These are phyloP conservation scores for Myotis planiceps DNA, from an alignment of 2,797 vertebrate genomes.

Conservation along the genomic window DNA sequence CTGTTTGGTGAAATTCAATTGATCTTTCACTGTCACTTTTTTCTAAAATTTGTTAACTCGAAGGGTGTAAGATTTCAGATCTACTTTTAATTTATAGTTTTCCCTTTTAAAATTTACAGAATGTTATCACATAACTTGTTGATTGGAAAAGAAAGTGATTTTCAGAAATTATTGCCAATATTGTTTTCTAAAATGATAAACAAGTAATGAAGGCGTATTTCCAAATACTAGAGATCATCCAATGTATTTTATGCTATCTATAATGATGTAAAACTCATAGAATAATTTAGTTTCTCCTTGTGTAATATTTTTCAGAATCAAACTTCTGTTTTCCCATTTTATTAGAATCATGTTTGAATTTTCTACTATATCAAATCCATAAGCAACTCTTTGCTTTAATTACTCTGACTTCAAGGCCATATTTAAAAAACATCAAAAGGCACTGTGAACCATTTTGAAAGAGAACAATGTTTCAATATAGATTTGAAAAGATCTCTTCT, in stretches of 20 bases:
- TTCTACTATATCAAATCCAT: constrained; percentile 39
- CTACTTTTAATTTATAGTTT: constrained; percentile 15
- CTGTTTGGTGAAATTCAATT: constrained; percentile 70
- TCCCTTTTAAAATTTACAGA: constrained; percentile 13
- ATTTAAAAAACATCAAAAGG: constrained; percentile 52
- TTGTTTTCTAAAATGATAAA: constrained; percentile 50
- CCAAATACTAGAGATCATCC: background rate
- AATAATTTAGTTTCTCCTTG: background rate
- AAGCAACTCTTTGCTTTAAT: constrained; percentile 24
- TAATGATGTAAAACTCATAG: background rate
- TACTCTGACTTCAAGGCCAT: constrained; percentile 39
- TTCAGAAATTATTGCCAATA: constrained; percentile 17
- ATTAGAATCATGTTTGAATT: background rate
- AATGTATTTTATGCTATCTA: background rate
- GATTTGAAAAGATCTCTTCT: constrained; percentile 43
- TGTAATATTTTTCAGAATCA: constrained; percentile 55
- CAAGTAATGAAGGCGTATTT: background rate
- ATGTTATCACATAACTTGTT: background rate
- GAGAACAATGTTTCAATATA: background rate
- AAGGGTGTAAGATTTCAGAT: constrained; percentile 33
- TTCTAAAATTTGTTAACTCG: constrained; percentile 37
- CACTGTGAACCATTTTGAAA: constrained; percentile 26
- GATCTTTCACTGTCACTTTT: constrained; percentile 57
- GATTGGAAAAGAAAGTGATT: constrained; percentile 21
- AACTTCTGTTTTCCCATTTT: constrained; percentile 34